These are phyloP conservation scores for Cheilosia vernalis DNA, from an alignment of 2,888 invertebrate genomes.

Conservation along the genomic window DNA sequence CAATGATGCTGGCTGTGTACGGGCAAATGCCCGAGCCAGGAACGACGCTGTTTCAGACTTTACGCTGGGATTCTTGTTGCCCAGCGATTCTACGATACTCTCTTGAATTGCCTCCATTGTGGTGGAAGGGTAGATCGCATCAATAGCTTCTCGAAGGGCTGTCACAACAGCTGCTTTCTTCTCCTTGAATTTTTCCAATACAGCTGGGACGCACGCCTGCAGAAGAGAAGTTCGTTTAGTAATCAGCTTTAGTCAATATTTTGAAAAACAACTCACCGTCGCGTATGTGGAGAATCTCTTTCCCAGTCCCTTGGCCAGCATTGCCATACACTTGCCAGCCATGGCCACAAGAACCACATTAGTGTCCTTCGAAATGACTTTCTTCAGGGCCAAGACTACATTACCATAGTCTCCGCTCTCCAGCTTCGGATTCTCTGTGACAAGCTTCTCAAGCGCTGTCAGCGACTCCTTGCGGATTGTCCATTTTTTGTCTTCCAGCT, in stretches of 20 bases:
- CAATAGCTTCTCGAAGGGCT: constrained; percentile 94
- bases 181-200: constrained; percentile 98
- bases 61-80: constrained; percentile 95
- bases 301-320: constrained; percentile 93
- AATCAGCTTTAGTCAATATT: too few relatives aligned
- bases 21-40: constrained; percentile 91
- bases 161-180: constrained; percentile 96
- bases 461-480: constrained; percentile 96
- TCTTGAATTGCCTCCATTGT: constrained; percentile 93
- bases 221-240: constrained; percentile 21
- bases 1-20: constrained; percentile 91
- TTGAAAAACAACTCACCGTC: constrained; percentile 78
- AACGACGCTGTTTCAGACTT: constrained; percentile 94
- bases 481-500: constrained; percentile 98
- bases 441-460: constrained; percentile 90
- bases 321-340: constrained; percentile 92
- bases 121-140: constrained; percentile 93
- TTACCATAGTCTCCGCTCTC: constrained; percentile 97
- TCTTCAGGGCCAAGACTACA: constrained; percentile 93
- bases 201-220: constrained; percentile 88
- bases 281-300: constrained; percentile 95
- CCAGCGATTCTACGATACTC: constrained; percentile 92
- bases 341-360: constrained; percentile 96
- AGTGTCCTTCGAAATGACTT: constrained; percentile 95
- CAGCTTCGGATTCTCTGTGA: constrained; percentile 90